phyloP scores from a whole-genome alignment of 2,888 invertebrate genomes.

The Pomacea canaliculata region DNA sequence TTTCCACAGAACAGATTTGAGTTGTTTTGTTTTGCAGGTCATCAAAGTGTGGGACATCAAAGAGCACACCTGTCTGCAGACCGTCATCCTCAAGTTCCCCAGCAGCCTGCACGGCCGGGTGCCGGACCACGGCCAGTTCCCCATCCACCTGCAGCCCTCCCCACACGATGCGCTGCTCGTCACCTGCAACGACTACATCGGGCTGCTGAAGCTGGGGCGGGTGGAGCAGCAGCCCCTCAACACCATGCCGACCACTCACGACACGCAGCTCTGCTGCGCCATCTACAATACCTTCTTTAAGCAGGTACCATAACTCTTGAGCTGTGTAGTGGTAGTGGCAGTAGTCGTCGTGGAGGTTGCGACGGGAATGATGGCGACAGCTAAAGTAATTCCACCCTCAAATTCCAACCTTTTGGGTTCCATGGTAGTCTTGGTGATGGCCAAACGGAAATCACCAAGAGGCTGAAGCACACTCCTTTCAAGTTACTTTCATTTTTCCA shows the following conservation, averaged over 20 bases:
- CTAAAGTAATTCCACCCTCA: too few species aligned
- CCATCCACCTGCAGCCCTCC: constrained; percentile 58
- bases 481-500: too few species aligned
- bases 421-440: too few species aligned
- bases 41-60: constrained; percentile 69
- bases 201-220: constrained; percentile 56
- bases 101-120: constrained; percentile 64
- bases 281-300: constrained; percentile 67
- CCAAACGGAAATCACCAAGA: too few species aligned
- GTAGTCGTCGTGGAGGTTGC: too few species aligned
- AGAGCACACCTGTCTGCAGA: constrained; percentile 68
- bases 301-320: constrained; percentile 52
- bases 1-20: background rate
- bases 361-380: too few species aligned
- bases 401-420: too few species aligned
- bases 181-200: constrained; percentile 69
- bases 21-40: constrained; percentile 45
- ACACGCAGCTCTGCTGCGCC: constrained; percentile 66
- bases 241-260: constrained; percentile 58
- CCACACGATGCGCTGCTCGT: constrained; percentile 61
- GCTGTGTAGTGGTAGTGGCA: too few species aligned
- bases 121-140: constrained; percentile 68
- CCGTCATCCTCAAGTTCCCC: constrained; percentile 65
- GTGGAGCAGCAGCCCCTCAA: constrained; percentile 45
- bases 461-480: too few species aligned